phyloP scores from a whole-genome alignment of 2,797 vertebrate species.

The Pterois miles region DNA sequence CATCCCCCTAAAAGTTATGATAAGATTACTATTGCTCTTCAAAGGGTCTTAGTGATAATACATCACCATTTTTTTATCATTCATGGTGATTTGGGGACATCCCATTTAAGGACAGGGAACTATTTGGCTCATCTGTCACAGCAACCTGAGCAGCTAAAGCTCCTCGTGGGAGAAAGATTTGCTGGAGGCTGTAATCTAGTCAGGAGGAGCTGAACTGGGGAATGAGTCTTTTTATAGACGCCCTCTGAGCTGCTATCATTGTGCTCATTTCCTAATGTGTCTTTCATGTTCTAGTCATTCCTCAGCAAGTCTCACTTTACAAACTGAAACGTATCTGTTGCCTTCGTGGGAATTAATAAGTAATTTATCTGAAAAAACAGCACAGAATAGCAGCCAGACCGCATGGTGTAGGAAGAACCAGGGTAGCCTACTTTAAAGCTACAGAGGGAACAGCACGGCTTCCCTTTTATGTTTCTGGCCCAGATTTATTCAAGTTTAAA shows the following conservation, averaged over 20 bases:
- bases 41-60: background rate
- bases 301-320: constrained; percentile 2
- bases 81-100: constrained; percentile 23
- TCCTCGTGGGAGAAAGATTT: constrained; percentile 48
- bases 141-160: constrained; percentile 47
- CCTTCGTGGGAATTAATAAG: constrained; percentile 18
- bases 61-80: background rate
- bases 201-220: constrained; percentile 41
- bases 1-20: background rate
- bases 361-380: constrained; percentile 13
- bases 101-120: constrained; percentile 36
- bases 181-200: constrained; percentile 60
- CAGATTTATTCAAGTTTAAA: constrained; percentile 24
- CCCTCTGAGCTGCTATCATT: constrained; percentile 23
- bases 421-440: constrained; percentile 18
- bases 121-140: constrained; percentile 48
- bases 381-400: background rate
- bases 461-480: constrained; percentile 40
- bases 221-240: constrained; percentile 57
- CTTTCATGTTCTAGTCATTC: constrained; percentile 25
- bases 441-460: constrained; percentile 14
- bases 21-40: background rate
- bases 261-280: constrained; percentile 29
- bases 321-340: constrained; percentile 6
- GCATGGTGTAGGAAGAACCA: constrained; percentile 10